Base-by-base conservation (phyloP, 2,797 vertebrate genomes). In the Otus scops region DNA sequence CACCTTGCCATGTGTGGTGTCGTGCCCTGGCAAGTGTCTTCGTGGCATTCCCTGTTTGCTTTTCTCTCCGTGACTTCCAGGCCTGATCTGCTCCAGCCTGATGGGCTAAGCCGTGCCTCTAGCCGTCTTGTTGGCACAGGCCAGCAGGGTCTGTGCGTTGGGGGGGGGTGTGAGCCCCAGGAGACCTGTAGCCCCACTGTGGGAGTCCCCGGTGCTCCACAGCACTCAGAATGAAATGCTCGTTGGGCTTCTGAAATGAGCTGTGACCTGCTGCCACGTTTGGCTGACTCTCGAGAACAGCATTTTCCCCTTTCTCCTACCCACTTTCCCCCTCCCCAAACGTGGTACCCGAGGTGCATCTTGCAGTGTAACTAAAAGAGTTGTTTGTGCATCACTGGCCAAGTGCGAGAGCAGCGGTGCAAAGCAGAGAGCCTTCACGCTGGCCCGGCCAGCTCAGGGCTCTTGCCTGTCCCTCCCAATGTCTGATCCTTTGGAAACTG, bases 271-370 rank as follows among this genome's bases (percentile, higher is more conserved):
- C 64, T 73, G 54, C 69, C 50, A 9, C 13, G 1, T 73, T 78
- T 4, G 5, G 23, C 76, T 93, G 76, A 73, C 53, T 70, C 84
- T 32, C 50, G 68, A 73, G 69, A 87, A 48, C 0, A 0, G 19
- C 6, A 0, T 74, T 94, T 93, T 53, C 69, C 30, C 28, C 67
- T 65, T 64, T 60, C 45, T 81, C 39, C 28, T 75, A 2, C 27
- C 17, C 4, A 0, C 11, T 28, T 75, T 10, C 10, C 47, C 22
- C 2, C 6, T 63, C 10, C 14, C 18, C 56, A 68, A 39, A 22
- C 10, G 6, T 51, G 13, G 34, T 68, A 64, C 59, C 41, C 0
- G 0, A 56, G 45, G 36, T 0, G 0, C 7, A 5, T 92, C 90
- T 84, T 28, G 38, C 50, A 32, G 21, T 26, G n/a, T 68, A 56